phyloP scores from a whole-genome alignment of 2,113 vertebrate species.

The Anarhynchus alexandrinus region DNA sequence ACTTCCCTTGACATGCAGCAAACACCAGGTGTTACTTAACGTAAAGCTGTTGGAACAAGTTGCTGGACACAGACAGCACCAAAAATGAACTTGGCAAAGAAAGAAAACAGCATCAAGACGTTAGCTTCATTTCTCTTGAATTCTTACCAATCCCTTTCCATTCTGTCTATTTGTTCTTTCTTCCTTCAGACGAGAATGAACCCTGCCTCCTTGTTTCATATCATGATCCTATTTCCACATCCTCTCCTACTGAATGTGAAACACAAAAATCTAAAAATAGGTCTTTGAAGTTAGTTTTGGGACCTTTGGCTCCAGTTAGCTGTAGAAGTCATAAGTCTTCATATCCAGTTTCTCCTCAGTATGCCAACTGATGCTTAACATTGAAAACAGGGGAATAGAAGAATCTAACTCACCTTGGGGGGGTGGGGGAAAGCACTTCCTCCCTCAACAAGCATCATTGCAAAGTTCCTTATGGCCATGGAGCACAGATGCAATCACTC shows the following conservation, averaged over 20 bases:
- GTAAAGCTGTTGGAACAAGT: neutral
- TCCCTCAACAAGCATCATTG: neutral
- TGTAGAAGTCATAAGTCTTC: neutral
- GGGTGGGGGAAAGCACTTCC: neutral
- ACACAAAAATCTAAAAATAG: neutral
- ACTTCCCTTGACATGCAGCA: neutral
- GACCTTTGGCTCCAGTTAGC: neutral
- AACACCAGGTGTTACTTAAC: neutral
- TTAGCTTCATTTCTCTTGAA: neutral
- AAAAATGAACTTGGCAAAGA: neutral
- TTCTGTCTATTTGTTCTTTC: neutral
- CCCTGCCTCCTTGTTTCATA: neutral
- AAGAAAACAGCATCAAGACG: neutral
- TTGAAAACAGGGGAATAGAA: neutral
- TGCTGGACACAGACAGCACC: neutral
- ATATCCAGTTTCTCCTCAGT: neutral
- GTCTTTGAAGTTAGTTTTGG: neutral
- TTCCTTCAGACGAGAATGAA: neutral
- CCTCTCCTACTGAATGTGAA: neutral
- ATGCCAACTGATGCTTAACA: neutral
- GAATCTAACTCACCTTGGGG: neutral
- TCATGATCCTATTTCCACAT: neutral
- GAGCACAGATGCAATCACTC: neutral
- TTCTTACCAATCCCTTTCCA: neutral
- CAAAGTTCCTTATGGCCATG: neutral